A percentile compares a stretch with the other conserved stretches of the same genome.
phyloP scores from a whole-genome alignment of 2,797 vertebrate species.

The Morelia viridis region DNA sequence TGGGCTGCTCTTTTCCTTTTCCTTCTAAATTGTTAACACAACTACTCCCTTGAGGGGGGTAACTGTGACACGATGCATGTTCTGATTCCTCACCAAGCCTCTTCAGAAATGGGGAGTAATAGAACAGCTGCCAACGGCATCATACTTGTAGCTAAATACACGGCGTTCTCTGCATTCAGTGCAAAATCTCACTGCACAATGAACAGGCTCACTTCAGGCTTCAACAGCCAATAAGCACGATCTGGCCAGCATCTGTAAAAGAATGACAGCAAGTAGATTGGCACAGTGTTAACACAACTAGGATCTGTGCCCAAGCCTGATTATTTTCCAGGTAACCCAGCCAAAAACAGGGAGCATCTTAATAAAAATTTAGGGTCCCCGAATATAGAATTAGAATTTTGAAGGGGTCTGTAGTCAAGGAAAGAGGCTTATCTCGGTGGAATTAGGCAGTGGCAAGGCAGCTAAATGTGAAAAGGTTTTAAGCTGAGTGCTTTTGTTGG shows the following conservation, averaged over 20 bases:
- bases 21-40: background rate
- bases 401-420: slow-evolving; percentile 48
- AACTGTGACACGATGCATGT: background rate
- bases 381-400: slow-evolving; percentile 44
- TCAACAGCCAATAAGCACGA: background rate
- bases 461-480: slow-evolving; percentile 52
- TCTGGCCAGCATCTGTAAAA: background rate
- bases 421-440: slow-evolving; percentile 54
- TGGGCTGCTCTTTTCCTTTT: background rate
- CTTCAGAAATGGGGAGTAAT: background rate
- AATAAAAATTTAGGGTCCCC: slow-evolving; percentile 61
- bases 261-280: background rate
- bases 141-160: background rate
- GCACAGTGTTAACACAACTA: background rate
- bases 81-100: background rate
- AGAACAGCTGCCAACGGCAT: background rate
- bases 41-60: background rate
- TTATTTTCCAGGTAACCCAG: slow-evolving; percentile 57
- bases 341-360: background rate
- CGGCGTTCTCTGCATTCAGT: background rate
- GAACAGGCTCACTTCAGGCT: background rate
- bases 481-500: slow-evolving; percentile 55
- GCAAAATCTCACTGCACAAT: background rate
- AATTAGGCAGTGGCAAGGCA: slow-evolving; percentile 51
- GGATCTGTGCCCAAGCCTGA: slow-evolving; percentile 12